A percentile compares a stretch with the other conserved stretches of the same genome.
Conservation (phyloP, 2,888 invertebrate species). For the Epirrita christyi region DNA sequence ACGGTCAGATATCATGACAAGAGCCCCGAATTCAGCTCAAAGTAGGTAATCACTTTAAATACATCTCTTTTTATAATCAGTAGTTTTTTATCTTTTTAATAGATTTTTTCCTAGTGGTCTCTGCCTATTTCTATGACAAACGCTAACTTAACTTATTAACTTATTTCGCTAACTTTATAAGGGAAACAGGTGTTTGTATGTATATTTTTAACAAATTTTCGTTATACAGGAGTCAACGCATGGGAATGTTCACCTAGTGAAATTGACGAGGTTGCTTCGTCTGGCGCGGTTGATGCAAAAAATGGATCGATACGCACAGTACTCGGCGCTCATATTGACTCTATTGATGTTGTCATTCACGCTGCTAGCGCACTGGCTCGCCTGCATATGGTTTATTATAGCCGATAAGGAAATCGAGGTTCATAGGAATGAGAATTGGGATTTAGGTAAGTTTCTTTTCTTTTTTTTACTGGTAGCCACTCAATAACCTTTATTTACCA, state of each 20-base stretch:
- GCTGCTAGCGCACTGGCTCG: conserved; percentile 97
- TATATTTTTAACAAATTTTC: conserved; percentile 2
- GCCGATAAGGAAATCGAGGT: conserved; percentile 95
- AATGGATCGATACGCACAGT: conserved; percentile 98
- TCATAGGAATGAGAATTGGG: conserved; percentile 89
- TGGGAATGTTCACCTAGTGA: conserved; percentile 95
- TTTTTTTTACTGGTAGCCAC: too few species aligned
- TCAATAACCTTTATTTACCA: too few species aligned
- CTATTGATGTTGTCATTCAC: conserved; percentile 97
- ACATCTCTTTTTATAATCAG: conserved; percentile 23
- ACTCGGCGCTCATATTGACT: conserved; percentile 96
- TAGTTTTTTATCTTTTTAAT: conserved; percentile 22
- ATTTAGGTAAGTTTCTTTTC: conserved; percentile 87
- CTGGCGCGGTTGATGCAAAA: conserved; percentile 96
- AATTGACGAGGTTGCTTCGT: conserved; percentile 94
- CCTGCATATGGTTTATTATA: conserved; percentile 98
- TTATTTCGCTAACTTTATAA: conserved; percentile 4
- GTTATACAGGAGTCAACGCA: conserved; percentile 87
- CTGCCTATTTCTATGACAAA: conserved; percentile 2
- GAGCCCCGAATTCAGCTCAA: conserved; percentile 33
- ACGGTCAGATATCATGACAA: conserved; percentile 35
- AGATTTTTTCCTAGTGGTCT: conserved; percentile 15
- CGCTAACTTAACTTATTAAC: too few species aligned
- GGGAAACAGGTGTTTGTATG: neutral
- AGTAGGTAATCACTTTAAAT: conserved; percentile 34